phyloP scores from a whole-genome alignment of 2,888 invertebrate genomes.

The Cyclophora albipunctata region DNA sequence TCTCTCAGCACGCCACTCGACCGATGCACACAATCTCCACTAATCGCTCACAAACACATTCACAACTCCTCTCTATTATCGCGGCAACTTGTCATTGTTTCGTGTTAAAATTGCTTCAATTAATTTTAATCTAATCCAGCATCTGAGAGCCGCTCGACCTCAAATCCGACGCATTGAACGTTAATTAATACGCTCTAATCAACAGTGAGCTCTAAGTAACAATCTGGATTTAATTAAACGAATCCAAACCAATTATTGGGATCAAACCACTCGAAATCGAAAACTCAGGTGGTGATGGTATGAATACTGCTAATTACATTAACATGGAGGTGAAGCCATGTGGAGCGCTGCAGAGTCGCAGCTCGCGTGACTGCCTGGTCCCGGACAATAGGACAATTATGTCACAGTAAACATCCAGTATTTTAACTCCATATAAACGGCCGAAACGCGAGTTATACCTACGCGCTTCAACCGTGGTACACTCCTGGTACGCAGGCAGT shows the following conservation, averaged over 20 bases:
- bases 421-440: too few species aligned
- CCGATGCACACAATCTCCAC: constrained; percentile 20
- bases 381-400: constrained; percentile 31
- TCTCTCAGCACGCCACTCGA: constrained; percentile 20
- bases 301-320: constrained; percentile 6
- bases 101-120: too few species aligned
- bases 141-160: too few species aligned
- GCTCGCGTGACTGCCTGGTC: constrained; percentile 43
- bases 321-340: constrained; percentile 3
- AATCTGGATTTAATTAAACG: constrained; percentile 14
- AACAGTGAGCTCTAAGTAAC: constrained; percentile 12
- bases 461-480: too few species aligned
- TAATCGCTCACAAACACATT: constrained; percentile 5
- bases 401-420: too few species aligned
- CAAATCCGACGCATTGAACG: constrained; percentile 4
- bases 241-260: constrained; percentile 14
- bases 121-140: too few species aligned
- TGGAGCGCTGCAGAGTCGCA: constrained; percentile 16
- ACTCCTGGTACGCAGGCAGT: too few species aligned
- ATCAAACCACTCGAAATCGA: constrained; percentile 10
- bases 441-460: too few species aligned
- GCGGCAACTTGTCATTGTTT: too few species aligned
- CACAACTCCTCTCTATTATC: neutral
- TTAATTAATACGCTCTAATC: constrained; percentile 31
- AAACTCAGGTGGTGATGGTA: constrained; percentile 1